Base-by-base conservation (phyloP, 30 jellyfish, hydroid and myxozoan genomes). In the Turritopsis dohrnii region DNA sequence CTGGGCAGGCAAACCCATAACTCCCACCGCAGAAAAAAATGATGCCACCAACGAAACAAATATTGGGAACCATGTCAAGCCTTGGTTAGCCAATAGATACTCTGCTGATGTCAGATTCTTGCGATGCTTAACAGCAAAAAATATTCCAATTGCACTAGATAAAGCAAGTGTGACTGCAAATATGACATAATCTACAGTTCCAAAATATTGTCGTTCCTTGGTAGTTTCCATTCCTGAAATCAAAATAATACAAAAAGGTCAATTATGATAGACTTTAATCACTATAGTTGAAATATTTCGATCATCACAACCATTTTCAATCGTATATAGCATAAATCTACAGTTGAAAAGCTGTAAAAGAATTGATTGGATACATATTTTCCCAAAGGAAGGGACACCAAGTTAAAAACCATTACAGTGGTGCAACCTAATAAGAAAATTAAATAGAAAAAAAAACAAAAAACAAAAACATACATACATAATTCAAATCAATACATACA, bases 1-100 rank as follows among this genome's bases (percentile, higher is more conserved):
- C 26, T 74, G 28, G 16, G 83, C 65, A 29, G 83, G 53, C 26
- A 74, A 7, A 7, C 83, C 83, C 83, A 74, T 74, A 8, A 74
- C 83, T n/a, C 83, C 83, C 18, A 74, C 83, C 23, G 83, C 53
- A 23, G 83, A 74, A 41, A 74, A 74, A 29, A 74, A 74, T 21
- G 83, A 74, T 29, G 65, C 83, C 17, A 74, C 83, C 83, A 74
- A 23, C 26, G 83, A 74, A n/a, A 74, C 41, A 74, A 26, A 74
- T 0, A 74, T 74, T 19, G 83, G 53, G 60, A 74, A 29, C 83
- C 83, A 74, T 0, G 83, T 16, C 9, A 74, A 13, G 41, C 65
- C 24, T 29, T 74, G 28, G 21, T 74, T 74, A 23, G 83, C 83
- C 0, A 74, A 13, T 4, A 74, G n/a, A 74, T 74, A 74, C 23